A percentile compares a stretch with the other conserved stretches of the same genome.
Evolutionary conservation across 2,888 invertebrate species (phyloP).

Genomic region (Scaptomyza tumidula): DNA sequence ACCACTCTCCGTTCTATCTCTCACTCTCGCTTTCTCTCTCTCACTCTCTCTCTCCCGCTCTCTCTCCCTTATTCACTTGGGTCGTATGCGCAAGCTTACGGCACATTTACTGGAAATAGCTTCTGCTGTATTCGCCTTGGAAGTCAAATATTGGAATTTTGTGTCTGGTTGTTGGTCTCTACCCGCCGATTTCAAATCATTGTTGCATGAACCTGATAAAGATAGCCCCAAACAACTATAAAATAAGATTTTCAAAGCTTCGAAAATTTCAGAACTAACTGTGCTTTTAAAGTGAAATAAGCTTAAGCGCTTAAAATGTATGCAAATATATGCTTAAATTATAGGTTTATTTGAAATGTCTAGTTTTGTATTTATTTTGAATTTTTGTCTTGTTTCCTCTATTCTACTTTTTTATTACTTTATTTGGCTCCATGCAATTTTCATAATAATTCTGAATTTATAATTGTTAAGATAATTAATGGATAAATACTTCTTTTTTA

Average conservation of each 20-base stretch:
- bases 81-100: slow-evolving; percentile 43
- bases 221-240: not conserved
- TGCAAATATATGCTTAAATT: no score
- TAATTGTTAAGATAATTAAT: no score
- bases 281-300: not conserved
- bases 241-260: not conserved
- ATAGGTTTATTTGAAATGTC: no score
- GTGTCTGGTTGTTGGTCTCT: not conserved
- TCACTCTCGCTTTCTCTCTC: not conserved
- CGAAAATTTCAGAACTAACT: not conserved
- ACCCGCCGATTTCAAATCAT: slow-evolving; percentile 7
- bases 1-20: not conserved
- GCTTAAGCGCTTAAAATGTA: no score
- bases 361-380: no score
- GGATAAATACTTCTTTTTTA: not conserved
- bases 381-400: no score
- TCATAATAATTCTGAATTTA: no score
- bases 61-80: not conserved
- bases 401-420: no score
- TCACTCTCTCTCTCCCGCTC: not conserved
- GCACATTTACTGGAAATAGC: slow-evolving; percentile 43
- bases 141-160: slow-evolving; percentile 13
- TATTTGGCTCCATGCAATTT: no score
- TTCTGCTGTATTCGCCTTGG: slow-evolving; percentile 40
- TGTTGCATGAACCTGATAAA: slow-evolving; percentile 3